These are phyloP conservation scores for Premnoplex brunnescens DNA, from an alignment of 2,797 vertebrate species.

Conservation along the genomic window DNA sequence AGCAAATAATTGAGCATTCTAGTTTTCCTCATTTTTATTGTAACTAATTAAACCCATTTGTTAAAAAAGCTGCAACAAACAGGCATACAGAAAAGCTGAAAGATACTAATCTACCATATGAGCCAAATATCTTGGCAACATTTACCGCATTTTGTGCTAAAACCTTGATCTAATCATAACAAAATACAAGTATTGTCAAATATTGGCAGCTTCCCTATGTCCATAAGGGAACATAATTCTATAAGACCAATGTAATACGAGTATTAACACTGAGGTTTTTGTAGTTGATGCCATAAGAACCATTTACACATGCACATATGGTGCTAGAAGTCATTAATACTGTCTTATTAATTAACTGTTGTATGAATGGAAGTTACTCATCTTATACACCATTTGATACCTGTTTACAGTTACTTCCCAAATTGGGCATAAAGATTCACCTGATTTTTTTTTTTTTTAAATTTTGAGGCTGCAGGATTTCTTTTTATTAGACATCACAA, in stretches of 20 bases:
- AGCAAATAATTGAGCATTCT: not conserved
- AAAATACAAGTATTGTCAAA: not conserved
- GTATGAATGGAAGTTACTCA: not conserved
- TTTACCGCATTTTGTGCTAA: not conserved
- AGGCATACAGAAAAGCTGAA: not conserved
- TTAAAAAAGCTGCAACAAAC: not conserved
- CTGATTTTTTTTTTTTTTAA: too few relatives aligned
- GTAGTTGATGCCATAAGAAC: not conserved
- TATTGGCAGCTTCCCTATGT: not conserved
- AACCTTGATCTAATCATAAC: not conserved
- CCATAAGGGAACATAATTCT: not conserved
- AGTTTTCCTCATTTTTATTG: not conserved
- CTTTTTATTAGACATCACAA: not conserved
- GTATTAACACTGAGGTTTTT: not conserved
- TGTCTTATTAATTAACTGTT: not conserved
- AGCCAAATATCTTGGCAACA: not conserved
- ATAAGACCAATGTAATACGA: not conserved
- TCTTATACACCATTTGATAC: not conserved
- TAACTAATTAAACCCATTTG: not conserved
- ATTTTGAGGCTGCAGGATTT: not conserved
- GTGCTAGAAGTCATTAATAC: not conserved
- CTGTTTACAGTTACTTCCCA: not conserved
- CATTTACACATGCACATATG: accelerated
- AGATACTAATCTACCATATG: not conserved
- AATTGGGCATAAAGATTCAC: not conserved